Conservation (phyloP, 1,140 invertebrate genomes). For the Paramacrobiotus metropolitanus region DNA sequence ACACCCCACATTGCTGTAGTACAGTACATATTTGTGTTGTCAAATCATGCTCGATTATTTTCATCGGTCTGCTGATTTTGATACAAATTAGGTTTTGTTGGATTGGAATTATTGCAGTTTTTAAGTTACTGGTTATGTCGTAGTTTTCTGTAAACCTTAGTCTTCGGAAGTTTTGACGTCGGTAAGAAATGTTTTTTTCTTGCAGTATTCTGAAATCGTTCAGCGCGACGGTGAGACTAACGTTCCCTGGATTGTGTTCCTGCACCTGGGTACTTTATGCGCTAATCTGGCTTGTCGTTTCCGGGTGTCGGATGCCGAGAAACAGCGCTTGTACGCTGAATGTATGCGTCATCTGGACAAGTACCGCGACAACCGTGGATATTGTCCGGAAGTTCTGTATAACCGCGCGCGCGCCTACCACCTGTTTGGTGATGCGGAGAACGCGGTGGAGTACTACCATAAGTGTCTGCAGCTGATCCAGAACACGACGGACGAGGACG, state of each 20-base stretch:
- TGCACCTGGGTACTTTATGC: not conserved
- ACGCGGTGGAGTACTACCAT: not conserved
- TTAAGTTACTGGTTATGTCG: too few relatives aligned
- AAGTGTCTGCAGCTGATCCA: not conserved
- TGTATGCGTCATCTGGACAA: not conserved
- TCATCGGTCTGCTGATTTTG: too few relatives aligned
- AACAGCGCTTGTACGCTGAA: not conserved
- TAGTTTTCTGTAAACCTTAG: too few relatives aligned
- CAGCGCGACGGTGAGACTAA: not conserved
- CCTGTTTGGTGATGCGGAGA: not conserved
- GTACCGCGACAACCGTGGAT: not conserved
- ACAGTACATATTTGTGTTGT: too few relatives aligned
- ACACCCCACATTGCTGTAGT: too few relatives aligned
- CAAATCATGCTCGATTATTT: too few relatives aligned
- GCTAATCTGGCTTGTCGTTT: not conserved
- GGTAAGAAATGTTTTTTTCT: not conserved
- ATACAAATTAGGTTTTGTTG: too few relatives aligned
- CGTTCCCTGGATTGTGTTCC: not conserved
- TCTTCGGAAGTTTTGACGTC: too few relatives aligned
- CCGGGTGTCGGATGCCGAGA: not conserved
- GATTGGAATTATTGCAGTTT: too few relatives aligned
- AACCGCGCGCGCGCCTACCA: not conserved
- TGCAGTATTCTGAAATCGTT: not conserved
- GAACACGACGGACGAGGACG: not conserved
- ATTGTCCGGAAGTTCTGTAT: not conserved